These are phyloP conservation scores for Nothobranchius furzeri DNA, from an alignment of 2,113 vertebrate species.

Conservation along the genomic window DNA sequence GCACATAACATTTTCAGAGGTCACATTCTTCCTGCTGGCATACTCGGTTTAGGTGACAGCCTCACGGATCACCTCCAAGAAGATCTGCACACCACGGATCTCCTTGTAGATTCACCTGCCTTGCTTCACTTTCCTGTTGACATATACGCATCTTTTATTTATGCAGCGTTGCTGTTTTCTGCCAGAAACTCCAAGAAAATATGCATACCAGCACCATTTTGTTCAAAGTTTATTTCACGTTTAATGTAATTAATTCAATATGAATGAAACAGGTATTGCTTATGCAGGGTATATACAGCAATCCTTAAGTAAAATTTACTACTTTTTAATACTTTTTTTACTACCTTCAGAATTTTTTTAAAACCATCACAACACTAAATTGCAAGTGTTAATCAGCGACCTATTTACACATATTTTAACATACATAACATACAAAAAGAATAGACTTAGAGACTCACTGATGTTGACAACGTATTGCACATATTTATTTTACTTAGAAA, in stretches of 20 bases:
- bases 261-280: not conserved
- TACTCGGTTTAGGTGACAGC: conserved; percentile 50
- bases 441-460: no score
- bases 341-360: no score
- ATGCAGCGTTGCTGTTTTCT: not conserved
- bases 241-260: not conserved
- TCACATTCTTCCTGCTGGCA: conserved; percentile 22
- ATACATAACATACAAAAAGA: no score
- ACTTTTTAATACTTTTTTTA: no score
- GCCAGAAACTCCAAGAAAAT: not conserved
- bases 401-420: no score
- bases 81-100: conserved; percentile 33
- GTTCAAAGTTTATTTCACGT: not conserved
- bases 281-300: no score
- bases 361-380: no score
- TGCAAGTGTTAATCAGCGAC: no score
- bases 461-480: no score
- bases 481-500: no score
- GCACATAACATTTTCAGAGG: not conserved
- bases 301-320: no score
- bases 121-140: not conserved
- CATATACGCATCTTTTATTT: not conserved
- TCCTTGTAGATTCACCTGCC: not conserved
- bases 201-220: not conserved
- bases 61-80: conserved; percentile 51